Base-by-base conservation (phyloP, 2,888 invertebrate species). In the Melieria omissa region DNA sequence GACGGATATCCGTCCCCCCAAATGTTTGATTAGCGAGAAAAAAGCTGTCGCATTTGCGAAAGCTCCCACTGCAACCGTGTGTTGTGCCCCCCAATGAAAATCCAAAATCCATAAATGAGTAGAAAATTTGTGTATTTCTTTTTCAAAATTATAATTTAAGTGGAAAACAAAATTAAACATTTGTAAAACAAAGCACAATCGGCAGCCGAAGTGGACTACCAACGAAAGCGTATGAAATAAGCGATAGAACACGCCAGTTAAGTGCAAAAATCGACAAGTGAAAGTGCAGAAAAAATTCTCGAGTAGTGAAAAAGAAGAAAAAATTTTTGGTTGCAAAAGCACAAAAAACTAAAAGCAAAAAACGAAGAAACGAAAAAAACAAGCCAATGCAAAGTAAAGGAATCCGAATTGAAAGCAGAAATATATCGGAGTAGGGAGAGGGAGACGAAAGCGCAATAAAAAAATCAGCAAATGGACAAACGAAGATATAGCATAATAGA, bases 271-370 rank as follows among this genome's bases (percentile, higher is more conserved):
- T 29, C 29, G 29, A 29, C 29, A 12, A 10, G 49, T 49, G 49
- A 12, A 49, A 49, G 49, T 49, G 49, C 9, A 49, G 49, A 49
- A 49, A 49, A 72, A 65, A 68, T 54, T 67, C 64, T 60, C 29
- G 49, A 68, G 44, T 65, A 66, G 47, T 62, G 71, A 71, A 71
- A 71, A 66, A 62, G 12, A n/a, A 57, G 9, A 62, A 60, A 14
- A 52, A 8, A 65, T 65, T 44, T 70, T 65, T 45, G 54, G 52
- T 65, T 61, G 49, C 52, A 54, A 64, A 70, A 54, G 58, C 45
- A 10, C 62, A 66, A 49, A 49, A 49, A 10, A 10, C 49, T 3
- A 55, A 55, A 55, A 55, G 16, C 45, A 57, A 52, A 29, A 68
- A 70, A 58, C 57, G 52, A 58, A 14, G n/a, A 45, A 5, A 14